These are phyloP conservation scores for Chloroclystis v-ata DNA, from an alignment of 2,888 invertebrate genomes.

Conservation along the genomic window DNA sequence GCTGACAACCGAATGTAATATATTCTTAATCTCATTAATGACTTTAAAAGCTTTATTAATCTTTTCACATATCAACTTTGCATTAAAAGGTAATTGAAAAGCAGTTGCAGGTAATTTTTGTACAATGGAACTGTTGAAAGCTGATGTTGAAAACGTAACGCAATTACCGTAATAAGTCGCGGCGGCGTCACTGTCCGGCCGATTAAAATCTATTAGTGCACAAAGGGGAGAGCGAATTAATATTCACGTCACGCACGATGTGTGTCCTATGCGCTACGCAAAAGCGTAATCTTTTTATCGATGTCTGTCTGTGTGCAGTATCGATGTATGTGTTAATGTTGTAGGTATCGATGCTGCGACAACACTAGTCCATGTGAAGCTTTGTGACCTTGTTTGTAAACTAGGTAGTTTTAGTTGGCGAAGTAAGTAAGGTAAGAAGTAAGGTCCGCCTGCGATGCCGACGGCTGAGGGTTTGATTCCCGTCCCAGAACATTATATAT, in stretches of 20 bases:
- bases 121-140: background rate
- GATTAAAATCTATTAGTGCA: constrained; percentile 74
- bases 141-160: constrained; percentile 22
- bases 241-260: constrained; percentile 72
- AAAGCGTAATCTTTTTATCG: constrained; percentile 75
- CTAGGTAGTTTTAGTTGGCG: too few species aligned
- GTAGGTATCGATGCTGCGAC: constrained; percentile 50
- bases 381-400: background rate
- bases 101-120: background rate
- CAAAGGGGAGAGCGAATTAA: constrained; percentile 63
- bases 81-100: too few species aligned
- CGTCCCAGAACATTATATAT: too few species aligned
- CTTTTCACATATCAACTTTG: too few species aligned
- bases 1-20: too few species aligned
- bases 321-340: constrained; percentile 48
- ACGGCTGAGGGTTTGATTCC: too few species aligned
- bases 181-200: constrained; percentile 45
- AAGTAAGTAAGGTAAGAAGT: too few species aligned
- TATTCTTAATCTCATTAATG: too few species aligned
- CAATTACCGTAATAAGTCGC: constrained; percentile 44
- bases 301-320: constrained; percentile 46
- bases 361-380: constrained; percentile 27
- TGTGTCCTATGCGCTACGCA: constrained; percentile 41
- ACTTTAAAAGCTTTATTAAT: too few species aligned
- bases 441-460: too few species aligned